Base-by-base conservation (phyloP, 2,797 vertebrate genomes). In the Leuciscus waleckii region DNA sequence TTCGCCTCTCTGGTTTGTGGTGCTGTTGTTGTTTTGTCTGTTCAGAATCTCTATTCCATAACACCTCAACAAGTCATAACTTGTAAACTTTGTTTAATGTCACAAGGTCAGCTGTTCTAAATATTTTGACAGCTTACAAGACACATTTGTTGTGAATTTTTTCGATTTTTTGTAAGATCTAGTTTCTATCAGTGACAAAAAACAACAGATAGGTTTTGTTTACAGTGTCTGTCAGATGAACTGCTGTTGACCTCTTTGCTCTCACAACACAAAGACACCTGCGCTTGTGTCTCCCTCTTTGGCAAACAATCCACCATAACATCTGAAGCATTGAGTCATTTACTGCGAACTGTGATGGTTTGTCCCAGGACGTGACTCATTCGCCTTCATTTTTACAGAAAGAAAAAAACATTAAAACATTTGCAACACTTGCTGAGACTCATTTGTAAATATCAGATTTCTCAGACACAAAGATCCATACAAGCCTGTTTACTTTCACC, bases 221-320 rank as follows among this genome's bases (percentile, higher is more conserved):
- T 80, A 88, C 74, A 41, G 75, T 70, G 43, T 78, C 35, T 80
- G 86, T 58, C 82, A 84, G 71, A 35, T 77, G 86, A 87, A 84
- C 79, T 76, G 29, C 16, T 39, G 69, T 49, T 23, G 71, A 87
- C 82, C 86, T 82, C 61, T 70, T 32, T 39, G 61, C 71, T 88
- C 69, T 81, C 84, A 58, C 29, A 83, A 82, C 81, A 51, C 69
- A 75, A 86, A 69, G 43, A 75, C 81, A 88, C 87, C 76, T 83
- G 84, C 79, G 87, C 88, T 87, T 76, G n/a, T 75, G 87, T 77
- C 83, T 76, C 29, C 73, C 68, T 70, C 74, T 82, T 77, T 68
- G 54, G 69, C 39, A 79, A 84, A 84, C 75, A 71, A 63, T 63
- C 16, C 39, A 23, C 14, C 21, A 39, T 46, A 68, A 61, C 83